Conservation (phyloP, 1,140 invertebrate genomes). For the Aleiodes sp. region DNA sequence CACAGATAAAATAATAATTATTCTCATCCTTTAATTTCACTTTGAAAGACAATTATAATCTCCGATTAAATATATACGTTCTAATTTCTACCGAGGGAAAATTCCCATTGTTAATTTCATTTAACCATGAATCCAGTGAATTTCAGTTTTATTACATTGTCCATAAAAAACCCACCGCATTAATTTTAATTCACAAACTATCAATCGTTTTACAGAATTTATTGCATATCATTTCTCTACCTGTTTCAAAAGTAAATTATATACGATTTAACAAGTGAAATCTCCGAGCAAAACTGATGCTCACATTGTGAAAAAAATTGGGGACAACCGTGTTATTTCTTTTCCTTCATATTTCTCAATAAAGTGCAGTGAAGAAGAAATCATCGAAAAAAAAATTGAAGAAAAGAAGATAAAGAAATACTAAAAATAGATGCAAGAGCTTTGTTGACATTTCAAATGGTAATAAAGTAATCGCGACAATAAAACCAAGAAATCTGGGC, state of each 20-base stretch:
- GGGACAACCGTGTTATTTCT: no score
- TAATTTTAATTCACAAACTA: background rate
- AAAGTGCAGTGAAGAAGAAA: background rate
- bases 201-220: no score
- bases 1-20: no score
- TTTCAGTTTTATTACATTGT: background rate
- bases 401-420: background rate
- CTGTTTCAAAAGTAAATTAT: background rate
- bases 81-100: slow-evolving; percentile 14
- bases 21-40: no score
- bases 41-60: background rate
- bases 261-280: background rate
- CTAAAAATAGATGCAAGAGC: no score
- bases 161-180: background rate
- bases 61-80: background rate
- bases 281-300: background rate
- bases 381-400: background rate
- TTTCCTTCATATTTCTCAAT: no score
- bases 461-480: background rate
- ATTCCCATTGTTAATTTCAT: background rate
- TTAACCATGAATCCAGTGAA: background rate
- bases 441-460: background rate
- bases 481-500: background rate
- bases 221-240: background rate
- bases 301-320: no score